These are phyloP conservation scores for Anniella stebbinsi DNA, from an alignment of 2,797 vertebrate genomes.

Conservation along the genomic window DNA sequence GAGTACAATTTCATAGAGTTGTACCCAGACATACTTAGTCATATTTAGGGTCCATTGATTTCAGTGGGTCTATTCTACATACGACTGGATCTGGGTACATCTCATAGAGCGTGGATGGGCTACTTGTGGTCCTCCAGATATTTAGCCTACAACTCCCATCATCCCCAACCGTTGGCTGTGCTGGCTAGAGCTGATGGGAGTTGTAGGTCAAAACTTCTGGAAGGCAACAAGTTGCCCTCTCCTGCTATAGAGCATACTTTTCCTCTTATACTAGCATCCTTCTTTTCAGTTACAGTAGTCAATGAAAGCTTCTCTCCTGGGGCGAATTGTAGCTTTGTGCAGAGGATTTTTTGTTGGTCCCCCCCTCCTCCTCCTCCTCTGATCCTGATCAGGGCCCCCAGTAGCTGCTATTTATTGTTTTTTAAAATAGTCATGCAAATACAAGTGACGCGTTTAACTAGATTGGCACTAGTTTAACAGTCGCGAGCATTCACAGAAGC, in stretches of 20 bases:
- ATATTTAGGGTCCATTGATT: neutral
- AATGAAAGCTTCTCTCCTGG: neutral
- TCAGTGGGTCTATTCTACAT: neutral
- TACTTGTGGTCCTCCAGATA: too few species aligned
- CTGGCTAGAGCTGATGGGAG: too few species aligned
- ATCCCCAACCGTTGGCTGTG: too few species aligned
- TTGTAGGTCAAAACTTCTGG: too few species aligned
- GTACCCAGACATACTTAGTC: neutral
- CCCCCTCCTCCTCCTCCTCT: too few species aligned
- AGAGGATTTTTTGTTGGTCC: neutral
- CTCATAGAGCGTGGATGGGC: too few species aligned
- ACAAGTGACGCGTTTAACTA: neutral
- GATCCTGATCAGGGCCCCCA: neutral
- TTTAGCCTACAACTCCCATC: too few species aligned
- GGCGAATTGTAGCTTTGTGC: neutral
- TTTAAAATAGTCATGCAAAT: neutral
- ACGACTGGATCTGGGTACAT: too few species aligned
- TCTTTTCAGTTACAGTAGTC: neutral
- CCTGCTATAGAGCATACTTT: neutral
- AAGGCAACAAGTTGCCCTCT: too few species aligned
- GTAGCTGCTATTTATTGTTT: neutral
- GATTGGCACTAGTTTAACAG: neutral
- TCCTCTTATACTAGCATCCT: neutral
- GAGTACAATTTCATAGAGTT: neutral
- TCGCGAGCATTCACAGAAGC: conserved; percentile 2